phyloP scores from a whole-genome alignment of 2,888 invertebrate species.

The Empis stercorea region DNA sequence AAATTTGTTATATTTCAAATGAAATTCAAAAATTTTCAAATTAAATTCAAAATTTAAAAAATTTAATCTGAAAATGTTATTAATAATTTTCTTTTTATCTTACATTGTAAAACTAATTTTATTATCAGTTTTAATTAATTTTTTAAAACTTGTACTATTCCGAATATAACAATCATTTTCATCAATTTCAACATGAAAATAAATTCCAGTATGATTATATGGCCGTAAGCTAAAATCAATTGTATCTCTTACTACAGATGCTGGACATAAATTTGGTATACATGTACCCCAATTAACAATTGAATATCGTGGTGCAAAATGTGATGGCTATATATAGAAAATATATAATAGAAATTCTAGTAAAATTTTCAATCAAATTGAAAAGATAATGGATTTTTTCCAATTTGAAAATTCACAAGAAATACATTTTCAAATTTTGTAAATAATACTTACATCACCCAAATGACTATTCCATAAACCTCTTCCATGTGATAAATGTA shows the following conservation, averaged over 20 bases:
- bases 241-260: constrained; percentile 40
- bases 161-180: constrained; percentile 46
- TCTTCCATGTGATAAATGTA: constrained; percentile 50
- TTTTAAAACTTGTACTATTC: constrained; percentile 24
- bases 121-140: constrained; percentile 24
- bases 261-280: constrained; percentile 49
- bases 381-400: no score
- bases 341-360: neutral
- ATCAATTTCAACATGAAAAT: constrained; percentile 44
- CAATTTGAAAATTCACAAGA: no score
- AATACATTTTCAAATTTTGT: neutral
- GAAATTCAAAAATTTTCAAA: no score
- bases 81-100: no score
- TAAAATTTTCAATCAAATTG: no score
- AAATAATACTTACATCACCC: constrained; percentile 41
- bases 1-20: no score
- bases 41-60: no score
- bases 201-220: constrained; percentile 45
- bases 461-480: constrained; percentile 49
- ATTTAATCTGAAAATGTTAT: no score
- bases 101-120: constrained; percentile 40
- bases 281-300: constrained; percentile 60
- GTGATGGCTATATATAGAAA: constrained; percentile 45
- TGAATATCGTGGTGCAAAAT: constrained; percentile 58
- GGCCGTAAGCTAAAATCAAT: constrained; percentile 45